Evolutionary conservation across 2,888 invertebrate species (phyloP), one percentile per base, ranked within the genome.

Genomic region (Orthosia cruda): DNA sequence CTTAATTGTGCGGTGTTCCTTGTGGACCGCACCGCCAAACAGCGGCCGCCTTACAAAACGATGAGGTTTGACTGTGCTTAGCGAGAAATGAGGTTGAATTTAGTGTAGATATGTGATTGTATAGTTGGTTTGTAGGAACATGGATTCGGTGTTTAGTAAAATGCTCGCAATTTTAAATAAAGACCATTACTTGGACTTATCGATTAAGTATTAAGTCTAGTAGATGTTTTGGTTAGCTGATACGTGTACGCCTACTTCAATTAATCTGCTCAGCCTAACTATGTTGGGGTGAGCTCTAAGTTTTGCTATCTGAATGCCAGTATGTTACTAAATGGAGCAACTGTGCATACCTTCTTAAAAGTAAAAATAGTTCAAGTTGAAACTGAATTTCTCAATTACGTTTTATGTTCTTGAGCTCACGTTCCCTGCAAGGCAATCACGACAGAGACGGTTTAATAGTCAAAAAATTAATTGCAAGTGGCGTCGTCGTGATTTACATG

Each of bases 401-500:
- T 72, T 84, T 82, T 57, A 81, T 68, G 74, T 80, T 62, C 64
- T 75, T 80, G 69, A 74, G 74, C 64, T 64, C 74, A 83, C 84
- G 85, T 85, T 80, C 86, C 69, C 74, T 80, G 76, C 80, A 76
- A 87, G 86, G 88, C 88, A 91, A 91, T 91, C 88, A 88, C 87
- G 88, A 87, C 87, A 77, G 90, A 90, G 87, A 89, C 89, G 84
- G 87, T 91, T 90, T 92, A 90, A 92, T 90, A 90, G 91, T 89
- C 88, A 91, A 95, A 95, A 95, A 95, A 95, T 94, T 95, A 95
- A 95, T 95, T 94, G 94, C 94, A 93, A 95, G 92, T 94, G 95
- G 93, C 93, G 92, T 92, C 90, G 90, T 86, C 90, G 94, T 94
- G 94, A 95, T 95, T 95, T 93, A 93, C 93, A 93, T 91, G 91